phyloP scores from a whole-genome alignment of 2,113 vertebrate genomes.

The Zingel zingel region DNA sequence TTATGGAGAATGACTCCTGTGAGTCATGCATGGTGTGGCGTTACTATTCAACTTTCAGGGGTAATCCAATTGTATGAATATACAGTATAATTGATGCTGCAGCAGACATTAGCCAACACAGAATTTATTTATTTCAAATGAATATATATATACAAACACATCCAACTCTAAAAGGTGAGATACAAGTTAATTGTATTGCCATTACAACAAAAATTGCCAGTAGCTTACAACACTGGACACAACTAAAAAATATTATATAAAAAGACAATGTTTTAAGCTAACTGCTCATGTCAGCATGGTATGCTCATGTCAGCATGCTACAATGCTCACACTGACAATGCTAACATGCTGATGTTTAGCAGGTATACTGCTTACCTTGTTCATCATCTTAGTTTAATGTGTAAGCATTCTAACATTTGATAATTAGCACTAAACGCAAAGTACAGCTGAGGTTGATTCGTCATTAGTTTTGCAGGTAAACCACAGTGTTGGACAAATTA shows the following conservation, averaged over 20 bases:
- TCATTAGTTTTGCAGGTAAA: not conserved
- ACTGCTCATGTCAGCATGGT: too few relatives aligned
- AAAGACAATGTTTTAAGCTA: not conserved
- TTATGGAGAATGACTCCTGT: conserved; percentile 12
- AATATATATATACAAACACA: not conserved
- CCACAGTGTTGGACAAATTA: not conserved
- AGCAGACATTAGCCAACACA: not conserved
- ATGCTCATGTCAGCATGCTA: too few relatives aligned
- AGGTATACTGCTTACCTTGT: not conserved
- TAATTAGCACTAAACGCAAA: too few relatives aligned
- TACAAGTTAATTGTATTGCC: too few relatives aligned
- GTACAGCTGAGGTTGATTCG: too few relatives aligned
- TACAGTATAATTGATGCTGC: not conserved
- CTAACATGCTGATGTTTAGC: not conserved
- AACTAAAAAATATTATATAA: not conserved
- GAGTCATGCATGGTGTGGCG: conserved; percentile 1
- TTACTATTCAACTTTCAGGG: not conserved
- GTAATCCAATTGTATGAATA: conserved; percentile 10
- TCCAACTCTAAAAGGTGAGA: not conserved
- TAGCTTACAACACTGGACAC: too few relatives aligned
- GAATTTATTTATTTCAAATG: not conserved
- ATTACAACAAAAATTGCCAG: too few relatives aligned
- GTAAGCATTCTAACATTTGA: too few relatives aligned
- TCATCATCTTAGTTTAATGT: too few relatives aligned
- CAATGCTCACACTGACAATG: not conserved